A percentile compares a stretch with the other conserved stretches of the same genome.
phyloP scores from a whole-genome alignment of 2,888 invertebrate genomes.

The Dynastes tityus region DNA sequence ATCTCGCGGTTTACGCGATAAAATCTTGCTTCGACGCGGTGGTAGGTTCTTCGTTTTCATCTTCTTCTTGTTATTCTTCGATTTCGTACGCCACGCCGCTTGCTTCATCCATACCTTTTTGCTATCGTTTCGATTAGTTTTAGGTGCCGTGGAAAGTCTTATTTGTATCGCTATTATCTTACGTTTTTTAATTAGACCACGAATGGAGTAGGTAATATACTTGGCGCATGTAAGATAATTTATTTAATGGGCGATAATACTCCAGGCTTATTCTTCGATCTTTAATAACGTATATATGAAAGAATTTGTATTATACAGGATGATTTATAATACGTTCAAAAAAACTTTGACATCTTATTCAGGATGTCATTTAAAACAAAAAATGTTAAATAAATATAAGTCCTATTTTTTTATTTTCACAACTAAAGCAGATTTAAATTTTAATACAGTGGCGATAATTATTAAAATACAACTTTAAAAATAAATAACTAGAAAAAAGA shows the following conservation, averaged over 20 bases:
- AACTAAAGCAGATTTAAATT: too few species aligned
- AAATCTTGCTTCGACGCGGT: conserved; percentile 24
- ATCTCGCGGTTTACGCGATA: conserved; percentile 27
- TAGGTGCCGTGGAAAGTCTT: conserved; percentile 28
- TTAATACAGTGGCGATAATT: too few species aligned
- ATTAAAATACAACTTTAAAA: too few species aligned
- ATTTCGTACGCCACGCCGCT: neutral
- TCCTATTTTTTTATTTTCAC: too few species aligned
- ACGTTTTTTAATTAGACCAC: neutral
- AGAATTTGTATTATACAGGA: conserved; percentile 1
- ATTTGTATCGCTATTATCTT: conserved; percentile 27
- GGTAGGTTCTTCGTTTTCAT: conserved; percentile 1
- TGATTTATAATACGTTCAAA: too few species aligned
- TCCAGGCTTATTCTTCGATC: neutral
- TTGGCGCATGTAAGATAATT: conserved; percentile 15
- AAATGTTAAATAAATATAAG: too few species aligned
- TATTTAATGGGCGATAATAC: conserved; percentile 18
- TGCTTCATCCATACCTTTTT: conserved; percentile 2
- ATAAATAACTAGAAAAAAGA: too few species aligned
- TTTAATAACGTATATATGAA: neutral
- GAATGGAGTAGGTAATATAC: neutral
- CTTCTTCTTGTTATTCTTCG: conserved; percentile 7
- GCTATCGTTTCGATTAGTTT: conserved; percentile 26
- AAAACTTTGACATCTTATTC: too few species aligned
- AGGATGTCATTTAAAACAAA: too few species aligned